Base-by-base conservation (phyloP, 2,888 invertebrate genomes). In the Drosophila differens region DNA sequence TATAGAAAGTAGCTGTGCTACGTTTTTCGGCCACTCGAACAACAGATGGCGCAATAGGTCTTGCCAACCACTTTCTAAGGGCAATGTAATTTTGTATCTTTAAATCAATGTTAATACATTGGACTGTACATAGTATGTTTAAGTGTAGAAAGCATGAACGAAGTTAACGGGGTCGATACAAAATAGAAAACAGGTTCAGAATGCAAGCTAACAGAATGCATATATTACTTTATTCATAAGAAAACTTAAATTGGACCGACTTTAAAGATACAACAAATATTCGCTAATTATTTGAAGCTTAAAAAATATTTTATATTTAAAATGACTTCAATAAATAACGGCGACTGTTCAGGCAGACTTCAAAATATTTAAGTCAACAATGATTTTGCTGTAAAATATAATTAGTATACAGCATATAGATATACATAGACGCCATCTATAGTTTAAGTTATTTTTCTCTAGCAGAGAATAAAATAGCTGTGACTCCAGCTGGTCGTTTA, bases 31-130 rank as follows among this genome's bases (percentile, higher is more conserved):
- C 3, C 4, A 25, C 5, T 9, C 39, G 32, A 60, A 16, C 59
- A 59, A 69, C 39, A 70, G 70, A 55, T 69, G 70, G 70, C 70
- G 70, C 25, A n/a, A 39, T 47, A 25, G 9, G 22, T 47, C 47
- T 9, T 4, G 22, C 10, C 16, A 25, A 25, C 47, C 4, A 47
- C 47, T 47, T 47, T 47, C 47, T 7, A 25, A 16, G 47, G 4
- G 10, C 41, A 41, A n/a, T n/a, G 41, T n/a, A 41, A n/a, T n/a
- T n/a, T n/a, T 41, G 10, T 5, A n/a, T 10, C n/a, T 10, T n/a
- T 41, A 41, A 5, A n/a, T 41, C n/a, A 41, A n/a, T n/a, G n/a
- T n/a, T n/a, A 39, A 39, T 39, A 9, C 9, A 39, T 39, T 47
- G 14, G 22, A 7, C 47, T 22, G 14, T 14, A 47, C 7, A 14